phyloP scores from a whole-genome alignment of 2,797 vertebrate species.

The Bradypus variegatus region DNA sequence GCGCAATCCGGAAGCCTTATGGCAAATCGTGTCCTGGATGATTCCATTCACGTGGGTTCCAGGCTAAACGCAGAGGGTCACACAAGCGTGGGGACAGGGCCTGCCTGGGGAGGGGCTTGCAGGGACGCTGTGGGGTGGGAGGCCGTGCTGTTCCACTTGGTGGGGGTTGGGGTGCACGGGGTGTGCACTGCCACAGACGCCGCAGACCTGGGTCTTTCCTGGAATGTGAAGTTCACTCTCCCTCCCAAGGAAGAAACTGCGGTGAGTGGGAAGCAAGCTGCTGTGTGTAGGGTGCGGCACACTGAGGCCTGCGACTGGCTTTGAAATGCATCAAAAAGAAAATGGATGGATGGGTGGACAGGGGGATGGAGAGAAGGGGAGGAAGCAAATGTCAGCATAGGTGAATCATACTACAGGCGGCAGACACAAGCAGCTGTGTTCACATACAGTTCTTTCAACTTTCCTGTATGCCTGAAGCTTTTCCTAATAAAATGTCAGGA shows the following conservation, averaged over 20 bases:
- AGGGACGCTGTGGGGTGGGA: rapidly evolving
- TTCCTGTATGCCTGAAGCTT: background rate
- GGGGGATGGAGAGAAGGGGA: rapidly evolving
- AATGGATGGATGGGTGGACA: too few relatives aligned
- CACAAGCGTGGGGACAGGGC: background rate
- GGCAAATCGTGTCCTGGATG: rapidly evolving
- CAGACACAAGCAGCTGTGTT: too few relatives aligned
- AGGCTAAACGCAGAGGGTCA: background rate
- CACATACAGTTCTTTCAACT: too few relatives aligned
- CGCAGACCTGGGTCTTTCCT: rapidly evolving
- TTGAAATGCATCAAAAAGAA: background rate
- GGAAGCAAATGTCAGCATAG: rapidly evolving
- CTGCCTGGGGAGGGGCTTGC: rapidly evolving
- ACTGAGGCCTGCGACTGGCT: background rate
- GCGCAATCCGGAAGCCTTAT: background rate
- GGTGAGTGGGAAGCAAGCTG: rapidly evolving
- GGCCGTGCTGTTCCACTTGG: rapidly evolving
- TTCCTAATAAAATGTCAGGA: too few relatives aligned
- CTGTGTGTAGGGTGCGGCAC: background rate
- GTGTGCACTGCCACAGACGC: too few relatives aligned
- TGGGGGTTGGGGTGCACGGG: rapidly evolving
- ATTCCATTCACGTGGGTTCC: rapidly evolving
- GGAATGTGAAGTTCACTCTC: rapidly evolving
- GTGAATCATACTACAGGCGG: too few relatives aligned
- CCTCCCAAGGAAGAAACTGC: background rate